Percentiles rank a stretch among this genome's conserved stretches.
phyloP scores from a whole-genome alignment of 2,888 invertebrate species.

The Campaea margaritaria region DNA sequence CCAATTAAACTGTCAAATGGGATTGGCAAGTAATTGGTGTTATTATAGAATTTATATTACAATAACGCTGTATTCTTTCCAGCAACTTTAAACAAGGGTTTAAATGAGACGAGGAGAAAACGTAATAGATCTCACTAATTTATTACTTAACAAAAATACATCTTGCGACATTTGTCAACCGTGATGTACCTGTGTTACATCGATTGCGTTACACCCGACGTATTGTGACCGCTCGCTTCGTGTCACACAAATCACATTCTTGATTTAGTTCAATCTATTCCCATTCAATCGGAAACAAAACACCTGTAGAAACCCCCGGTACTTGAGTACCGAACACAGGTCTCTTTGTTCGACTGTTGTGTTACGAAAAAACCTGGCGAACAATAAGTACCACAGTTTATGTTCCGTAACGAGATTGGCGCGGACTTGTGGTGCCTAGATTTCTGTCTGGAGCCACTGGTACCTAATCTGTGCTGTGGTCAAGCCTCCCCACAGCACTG shows the following conservation, averaged over 20 bases:
- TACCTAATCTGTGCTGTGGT: slow-evolving; percentile 60
- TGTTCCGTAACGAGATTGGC: slow-evolving; percentile 77
- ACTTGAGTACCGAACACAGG: slow-evolving; percentile 52
- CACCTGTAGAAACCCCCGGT: slow-evolving; percentile 50
- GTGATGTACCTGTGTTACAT: neutral
- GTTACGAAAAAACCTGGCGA: slow-evolving; percentile 71
- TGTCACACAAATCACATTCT: slow-evolving; percentile 33
- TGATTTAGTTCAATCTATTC: slow-evolving; percentile 33
- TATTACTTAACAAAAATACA: slow-evolving; percentile 11
- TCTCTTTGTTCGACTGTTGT: slow-evolving; percentile 67
- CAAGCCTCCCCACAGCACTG: slow-evolving; percentile 67
- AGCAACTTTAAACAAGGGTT: neutral
- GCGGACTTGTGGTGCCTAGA: slow-evolving; percentile 63
- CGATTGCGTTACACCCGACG: slow-evolving; percentile 5
- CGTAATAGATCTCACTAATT: neutral
- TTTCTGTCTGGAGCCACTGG: slow-evolving; percentile 55
- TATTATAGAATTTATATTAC: slow-evolving; percentile 9
- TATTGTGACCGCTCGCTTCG: neutral
- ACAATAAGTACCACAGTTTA: slow-evolving; percentile 72
- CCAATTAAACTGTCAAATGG: slow-evolving; percentile 39
- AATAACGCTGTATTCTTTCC: no score
- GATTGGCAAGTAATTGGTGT: slow-evolving; percentile 29
- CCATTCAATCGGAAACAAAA: slow-evolving; percentile 46
- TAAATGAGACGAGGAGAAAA: neutral
- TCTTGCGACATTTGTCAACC: neutral